Base-by-base conservation (phyloP, 2,888 invertebrate species). In the Ophioninae sp. region DNA sequence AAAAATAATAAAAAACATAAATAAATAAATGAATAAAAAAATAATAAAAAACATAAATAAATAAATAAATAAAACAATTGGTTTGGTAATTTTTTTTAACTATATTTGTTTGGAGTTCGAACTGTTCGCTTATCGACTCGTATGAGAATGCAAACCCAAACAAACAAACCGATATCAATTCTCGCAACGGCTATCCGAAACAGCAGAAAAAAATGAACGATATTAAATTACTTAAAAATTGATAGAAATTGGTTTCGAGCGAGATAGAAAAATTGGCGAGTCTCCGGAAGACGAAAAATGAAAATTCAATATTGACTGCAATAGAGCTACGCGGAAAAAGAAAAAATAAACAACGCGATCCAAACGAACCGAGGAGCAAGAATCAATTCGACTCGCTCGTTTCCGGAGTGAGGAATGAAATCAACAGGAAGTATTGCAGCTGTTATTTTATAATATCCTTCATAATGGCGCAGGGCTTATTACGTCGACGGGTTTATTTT, bases 391-490 rank as follows among this genome's bases (percentile, higher is more conserved):
- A 21, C 23, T 50, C 23, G 65, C 20, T 65, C 39, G 17, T 17
- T 17, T 23, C 7, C 13, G 23, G 1, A 13, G 13, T 50, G 23
- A 8, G 0, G 13, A 65, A 39, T 44, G 21, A 44, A 67, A 44
- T 23, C 3, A 23, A 68, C 23, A 50, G 20, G 23, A 44, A 65
- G 30, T 23, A 50, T 59, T 7, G 20, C 30, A 20, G 20, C 50
- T 39, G 37, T 57, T 70, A 37, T 57, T 56, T 70, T 70, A 39
- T 70, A 39, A 59, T 70, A 39, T 70, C 39, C 2, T 6, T 2
- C 10, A 50, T 50, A 20, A 20, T 37, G 20, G 37, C 7, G 37
- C 39, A 7, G 30, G 30, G 30, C 37, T 8, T 10, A 37, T 57
- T 57, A 37, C 20, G 7, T 7, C 8, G 8, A 20, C n/a, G 8